phyloP scores from a whole-genome alignment of 2,113 vertebrate species.

The Xenus cinereus region DNA sequence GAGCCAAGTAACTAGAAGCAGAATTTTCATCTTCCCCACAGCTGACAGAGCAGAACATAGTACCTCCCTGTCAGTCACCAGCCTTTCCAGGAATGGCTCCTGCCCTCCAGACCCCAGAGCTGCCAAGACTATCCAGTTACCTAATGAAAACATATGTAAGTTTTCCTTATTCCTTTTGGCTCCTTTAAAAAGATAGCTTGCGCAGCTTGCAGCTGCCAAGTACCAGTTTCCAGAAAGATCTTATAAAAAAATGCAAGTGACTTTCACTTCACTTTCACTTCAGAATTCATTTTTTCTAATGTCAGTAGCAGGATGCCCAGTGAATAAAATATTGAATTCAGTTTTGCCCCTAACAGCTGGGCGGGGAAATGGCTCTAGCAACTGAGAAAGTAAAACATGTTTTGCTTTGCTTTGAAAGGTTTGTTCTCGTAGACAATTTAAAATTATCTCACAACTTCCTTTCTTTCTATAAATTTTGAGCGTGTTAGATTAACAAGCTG shows the following conservation, averaged over 20 bases:
- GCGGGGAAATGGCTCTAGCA: neutral
- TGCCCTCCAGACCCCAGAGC: neutral
- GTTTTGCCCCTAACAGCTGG: neutral
- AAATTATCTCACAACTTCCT: neutral
- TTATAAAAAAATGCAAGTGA: neutral
- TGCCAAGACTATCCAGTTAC: neutral
- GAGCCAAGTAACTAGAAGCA: neutral
- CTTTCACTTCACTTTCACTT: neutral
- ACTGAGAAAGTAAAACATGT: neutral
- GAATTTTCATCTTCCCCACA: neutral
- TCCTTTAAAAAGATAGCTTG: neutral
- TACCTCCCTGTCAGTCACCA: neutral
- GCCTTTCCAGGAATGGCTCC: neutral
- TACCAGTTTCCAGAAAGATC: neutral
- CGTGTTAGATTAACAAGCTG: neutral
- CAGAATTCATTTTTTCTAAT: neutral
- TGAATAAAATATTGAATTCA: neutral
- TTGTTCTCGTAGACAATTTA: neutral
- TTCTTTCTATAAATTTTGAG: neutral
- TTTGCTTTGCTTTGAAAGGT: neutral
- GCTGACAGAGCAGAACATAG: neutral
- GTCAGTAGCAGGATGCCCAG: neutral
- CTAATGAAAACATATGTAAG: neutral
- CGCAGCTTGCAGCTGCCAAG: neutral
- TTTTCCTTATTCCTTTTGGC: neutral